Evolutionary conservation across 1,140 invertebrate genomes (phyloP).

Genomic region (Drosophila parabipectinata): DNA sequence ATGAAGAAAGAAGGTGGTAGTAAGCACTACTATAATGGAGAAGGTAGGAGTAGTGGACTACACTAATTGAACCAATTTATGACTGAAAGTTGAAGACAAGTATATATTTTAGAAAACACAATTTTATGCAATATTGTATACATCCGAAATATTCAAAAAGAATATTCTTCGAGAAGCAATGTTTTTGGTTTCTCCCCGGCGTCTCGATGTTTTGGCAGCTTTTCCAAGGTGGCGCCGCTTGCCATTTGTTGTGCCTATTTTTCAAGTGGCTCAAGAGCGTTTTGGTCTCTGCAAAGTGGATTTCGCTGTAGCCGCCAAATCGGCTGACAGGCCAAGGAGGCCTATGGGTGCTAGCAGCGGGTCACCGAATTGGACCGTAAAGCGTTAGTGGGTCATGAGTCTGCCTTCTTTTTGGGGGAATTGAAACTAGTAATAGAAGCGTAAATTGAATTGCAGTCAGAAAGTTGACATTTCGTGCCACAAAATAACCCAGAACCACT

Average conservation of each 20-base stretch:
- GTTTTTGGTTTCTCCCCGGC: not conserved
- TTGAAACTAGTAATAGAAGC: not conserved
- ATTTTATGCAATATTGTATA: constrained; percentile 8
- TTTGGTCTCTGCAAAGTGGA: constrained; percentile 37
- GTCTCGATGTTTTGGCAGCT: constrained; percentile 25
- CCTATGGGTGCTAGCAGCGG: not conserved
- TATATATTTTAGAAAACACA: too few relatives aligned
- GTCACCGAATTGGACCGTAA: constrained; percentile 23
- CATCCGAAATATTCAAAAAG: constrained; percentile 8
- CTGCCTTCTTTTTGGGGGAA: not conserved
- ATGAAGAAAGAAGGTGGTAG: constrained; percentile 2
- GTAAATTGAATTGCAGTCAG: constrained; percentile 78
- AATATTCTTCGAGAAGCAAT: constrained; percentile 9
- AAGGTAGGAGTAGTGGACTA: constrained; percentile 16
- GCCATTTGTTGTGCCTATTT: constrained; percentile 37
- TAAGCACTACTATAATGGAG: not conserved
- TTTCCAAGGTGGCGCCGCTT: constrained; percentile 36
- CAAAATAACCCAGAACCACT: constrained; percentile 46
- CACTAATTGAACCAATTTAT: constrained; percentile 77
- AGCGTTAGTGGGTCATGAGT: constrained; percentile 22
- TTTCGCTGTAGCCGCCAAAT: constrained; percentile 27
- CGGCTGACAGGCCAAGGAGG: constrained; percentile 33
- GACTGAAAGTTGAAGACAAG: constrained; percentile 31
- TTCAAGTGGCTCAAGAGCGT: constrained; percentile 52
- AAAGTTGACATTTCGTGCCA: constrained; percentile 79